Conservation (phyloP, 2,113 vertebrate species). For the Condylura cristata region DNA sequence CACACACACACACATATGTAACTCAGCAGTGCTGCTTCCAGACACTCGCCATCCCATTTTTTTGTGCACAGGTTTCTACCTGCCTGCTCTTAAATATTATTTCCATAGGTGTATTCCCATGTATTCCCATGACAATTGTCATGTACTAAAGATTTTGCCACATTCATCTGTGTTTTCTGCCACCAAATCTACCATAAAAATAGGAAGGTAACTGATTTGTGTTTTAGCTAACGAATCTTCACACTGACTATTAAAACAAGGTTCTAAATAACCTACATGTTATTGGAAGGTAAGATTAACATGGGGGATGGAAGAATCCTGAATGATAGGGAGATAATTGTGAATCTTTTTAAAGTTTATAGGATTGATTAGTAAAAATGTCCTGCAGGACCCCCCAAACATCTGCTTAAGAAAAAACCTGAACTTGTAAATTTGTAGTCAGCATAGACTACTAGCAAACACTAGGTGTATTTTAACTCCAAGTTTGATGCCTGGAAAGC, state of each 20-base stretch:
- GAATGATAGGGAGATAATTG: neutral
- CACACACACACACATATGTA: neutral
- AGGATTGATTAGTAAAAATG: neutral
- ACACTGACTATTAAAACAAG: neutral
- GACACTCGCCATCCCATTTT: neutral
- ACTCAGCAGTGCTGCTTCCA: neutral
- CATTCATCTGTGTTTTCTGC: neutral
- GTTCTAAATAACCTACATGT: neutral
- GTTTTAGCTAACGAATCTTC: neutral
- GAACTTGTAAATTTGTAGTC: neutral
- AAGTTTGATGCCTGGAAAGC: neutral
- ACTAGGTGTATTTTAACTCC: neutral
- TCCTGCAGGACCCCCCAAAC: neutral
- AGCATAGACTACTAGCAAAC: neutral
- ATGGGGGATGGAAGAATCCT: neutral
- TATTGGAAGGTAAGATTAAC: neutral
- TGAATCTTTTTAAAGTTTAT: neutral
- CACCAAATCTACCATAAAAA: neutral
- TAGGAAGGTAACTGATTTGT: neutral
- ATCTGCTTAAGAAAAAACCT: neutral
- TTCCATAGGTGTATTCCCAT: too few species aligned
- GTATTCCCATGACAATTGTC: neutral
- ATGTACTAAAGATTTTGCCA: neutral
- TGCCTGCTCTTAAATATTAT: neutral
- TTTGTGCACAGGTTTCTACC: neutral